Percentiles rank a stretch among this genome's conserved stretches.
Conservation (phyloP, 2,113 vertebrate genomes). For the Chlorodrepanis virens region DNA sequence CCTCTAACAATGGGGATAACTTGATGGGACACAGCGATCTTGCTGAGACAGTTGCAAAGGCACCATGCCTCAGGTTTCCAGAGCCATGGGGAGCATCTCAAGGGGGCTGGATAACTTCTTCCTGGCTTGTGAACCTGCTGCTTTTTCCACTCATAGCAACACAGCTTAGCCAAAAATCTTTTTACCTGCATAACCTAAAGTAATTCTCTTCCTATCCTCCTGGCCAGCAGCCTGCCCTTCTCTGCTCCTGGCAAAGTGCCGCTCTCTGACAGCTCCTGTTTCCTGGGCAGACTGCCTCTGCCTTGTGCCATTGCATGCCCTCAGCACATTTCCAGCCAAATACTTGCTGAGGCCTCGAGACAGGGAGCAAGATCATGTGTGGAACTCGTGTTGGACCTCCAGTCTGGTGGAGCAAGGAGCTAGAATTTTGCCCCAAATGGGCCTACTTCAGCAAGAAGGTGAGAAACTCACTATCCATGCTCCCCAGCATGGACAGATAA, state of each 20-base stretch:
- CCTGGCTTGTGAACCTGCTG: neutral
- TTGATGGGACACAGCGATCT: accelerated
- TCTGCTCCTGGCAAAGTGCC: neutral
- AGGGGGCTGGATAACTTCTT: neutral
- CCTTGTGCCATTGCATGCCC: accelerated
- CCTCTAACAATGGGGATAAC: neutral
- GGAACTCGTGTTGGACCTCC: accelerated
- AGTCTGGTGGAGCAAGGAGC: neutral
- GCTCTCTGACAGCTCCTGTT: neutral
- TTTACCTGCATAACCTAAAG: neutral
- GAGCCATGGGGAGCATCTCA: neutral
- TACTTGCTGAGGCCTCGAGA: neutral
- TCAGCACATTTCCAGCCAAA: neutral
- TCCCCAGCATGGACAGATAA: neutral
- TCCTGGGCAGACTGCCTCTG: neutral
- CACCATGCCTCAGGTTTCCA: neutral
- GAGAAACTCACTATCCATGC: neutral
- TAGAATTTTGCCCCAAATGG: neutral
- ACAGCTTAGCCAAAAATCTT: neutral
- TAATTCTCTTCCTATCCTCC: neutral
- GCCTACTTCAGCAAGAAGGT: neutral
- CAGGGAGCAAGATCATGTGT: neutral
- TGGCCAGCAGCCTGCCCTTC: neutral
- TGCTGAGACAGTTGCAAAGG: neutral
- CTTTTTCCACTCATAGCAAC: neutral